These are phyloP conservation scores for Delphinapterus leucas DNA, from an alignment of 2,113 vertebrate species.

Conservation along the genomic window DNA sequence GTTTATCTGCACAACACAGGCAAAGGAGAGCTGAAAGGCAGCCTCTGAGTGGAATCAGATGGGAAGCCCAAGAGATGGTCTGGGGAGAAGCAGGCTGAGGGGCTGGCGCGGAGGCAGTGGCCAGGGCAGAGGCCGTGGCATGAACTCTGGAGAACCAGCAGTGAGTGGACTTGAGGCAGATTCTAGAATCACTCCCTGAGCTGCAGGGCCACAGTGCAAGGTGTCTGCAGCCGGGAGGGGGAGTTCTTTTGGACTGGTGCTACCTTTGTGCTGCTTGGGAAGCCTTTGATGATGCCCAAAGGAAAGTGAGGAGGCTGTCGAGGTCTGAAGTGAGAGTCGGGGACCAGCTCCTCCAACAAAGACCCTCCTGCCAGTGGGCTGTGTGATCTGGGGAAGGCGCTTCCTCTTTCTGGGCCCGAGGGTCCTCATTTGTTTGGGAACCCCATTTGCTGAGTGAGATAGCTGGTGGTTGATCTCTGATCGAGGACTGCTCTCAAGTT, in stretches of 20 bases:
- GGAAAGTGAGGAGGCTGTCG: not conserved
- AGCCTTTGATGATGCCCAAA: not conserved
- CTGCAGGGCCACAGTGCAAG: not conserved
- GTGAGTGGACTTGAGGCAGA: not conserved
- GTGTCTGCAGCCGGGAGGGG: not conserved
- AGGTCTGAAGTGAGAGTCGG: not conserved
- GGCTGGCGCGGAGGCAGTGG: accelerated
- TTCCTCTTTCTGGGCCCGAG: not conserved
- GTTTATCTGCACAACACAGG: not conserved
- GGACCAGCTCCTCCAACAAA: not conserved
- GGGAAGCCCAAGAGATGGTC: not conserved
- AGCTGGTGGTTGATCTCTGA: not conserved
- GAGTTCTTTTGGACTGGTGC: not conserved
- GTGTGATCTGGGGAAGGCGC: not conserved
- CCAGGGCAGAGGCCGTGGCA: accelerated
- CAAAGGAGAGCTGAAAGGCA: not conserved
- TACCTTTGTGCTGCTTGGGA: not conserved
- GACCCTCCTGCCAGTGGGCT: not conserved
- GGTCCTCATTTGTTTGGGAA: not conserved
- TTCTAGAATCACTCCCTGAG: not conserved
- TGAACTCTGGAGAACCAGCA: not conserved
- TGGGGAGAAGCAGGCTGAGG: accelerated
- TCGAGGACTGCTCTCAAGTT: not conserved
- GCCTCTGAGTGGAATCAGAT: not conserved
- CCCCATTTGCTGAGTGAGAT: not conserved